Percentiles rank a stretch among this genome's conserved stretches.
phyloP scores from a whole-genome alignment of 2,113 vertebrate genomes.

The Atherinomorus stipes region DNA sequence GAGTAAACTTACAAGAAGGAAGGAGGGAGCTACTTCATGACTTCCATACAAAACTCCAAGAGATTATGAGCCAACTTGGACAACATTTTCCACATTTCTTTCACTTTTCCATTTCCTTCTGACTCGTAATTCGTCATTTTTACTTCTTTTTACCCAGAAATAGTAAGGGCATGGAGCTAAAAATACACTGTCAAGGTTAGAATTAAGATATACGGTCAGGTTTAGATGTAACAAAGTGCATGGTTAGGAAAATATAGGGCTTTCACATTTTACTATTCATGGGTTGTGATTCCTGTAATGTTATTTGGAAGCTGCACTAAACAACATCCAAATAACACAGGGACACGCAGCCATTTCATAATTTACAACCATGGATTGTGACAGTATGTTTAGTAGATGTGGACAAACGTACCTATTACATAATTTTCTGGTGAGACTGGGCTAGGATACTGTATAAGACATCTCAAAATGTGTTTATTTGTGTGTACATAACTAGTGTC shows the following conservation, averaged over 20 bases:
- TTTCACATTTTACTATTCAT: no score
- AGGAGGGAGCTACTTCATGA: no score
- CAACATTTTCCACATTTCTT: neutral
- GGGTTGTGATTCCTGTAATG: no score
- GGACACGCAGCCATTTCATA: no score
- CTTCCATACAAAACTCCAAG: no score
- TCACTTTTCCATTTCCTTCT: neutral
- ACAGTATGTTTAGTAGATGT: neutral
- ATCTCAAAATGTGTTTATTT: neutral
- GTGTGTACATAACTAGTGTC: neutral
- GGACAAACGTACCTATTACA: neutral
- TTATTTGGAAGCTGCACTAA: no score
- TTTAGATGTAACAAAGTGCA: neutral
- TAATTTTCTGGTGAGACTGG: neutral
- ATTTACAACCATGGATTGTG: neutral
- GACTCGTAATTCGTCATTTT: neutral
- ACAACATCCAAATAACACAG: no score
- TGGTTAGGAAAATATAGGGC: no score
- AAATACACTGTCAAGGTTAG: neutral
- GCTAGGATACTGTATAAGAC: slow-evolving; percentile 25
- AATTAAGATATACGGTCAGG: neutral
- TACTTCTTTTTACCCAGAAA: neutral
- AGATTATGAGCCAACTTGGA: no score
- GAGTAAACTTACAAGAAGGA: neutral
- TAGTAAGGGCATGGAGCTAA: neutral